Evolutionary conservation across 23 tunicate genomes (phyloP).

Genomic region (Diplosoma virens): DNA sequence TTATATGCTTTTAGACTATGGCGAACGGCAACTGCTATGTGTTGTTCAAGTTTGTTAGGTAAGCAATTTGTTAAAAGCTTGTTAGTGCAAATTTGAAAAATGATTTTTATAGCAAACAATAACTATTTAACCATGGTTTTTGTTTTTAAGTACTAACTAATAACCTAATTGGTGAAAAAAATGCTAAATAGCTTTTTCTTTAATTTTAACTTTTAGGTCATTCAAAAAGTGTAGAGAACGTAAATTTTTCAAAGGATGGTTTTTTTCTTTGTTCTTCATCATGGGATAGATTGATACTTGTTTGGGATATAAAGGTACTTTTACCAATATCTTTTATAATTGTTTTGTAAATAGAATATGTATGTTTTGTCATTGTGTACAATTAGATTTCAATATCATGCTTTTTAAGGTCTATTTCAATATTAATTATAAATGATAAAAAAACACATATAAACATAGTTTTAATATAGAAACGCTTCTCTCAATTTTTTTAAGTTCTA

Average conservation of each 20-base stretch:
- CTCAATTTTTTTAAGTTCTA: too few relatives aligned
- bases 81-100: neutral
- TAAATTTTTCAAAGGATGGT: slow-evolving; percentile 55
- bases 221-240: slow-evolving; percentile 75
- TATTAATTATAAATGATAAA: too few relatives aligned
- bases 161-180: too few relatives aligned
- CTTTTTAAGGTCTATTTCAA: too few relatives aligned
- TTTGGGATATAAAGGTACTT: slow-evolving; percentile 60
- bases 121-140: neutral
- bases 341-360: too few relatives aligned
- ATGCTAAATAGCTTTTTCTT: neutral
- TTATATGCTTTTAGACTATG: slow-evolving; percentile 33
- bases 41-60: slow-evolving; percentile 20
- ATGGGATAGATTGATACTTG: slow-evolving; percentile 74
- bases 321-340: too few relatives aligned
- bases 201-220: slow-evolving; percentile 37
- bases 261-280: slow-evolving; percentile 51
- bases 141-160: neutral
- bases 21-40: slow-evolving; percentile 33
- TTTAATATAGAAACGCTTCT: too few relatives aligned
- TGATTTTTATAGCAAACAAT: neutral
- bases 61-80: slow-evolving; percentile 11
- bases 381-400: too few relatives aligned
- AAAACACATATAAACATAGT: too few relatives aligned
- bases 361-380: too few relatives aligned